Conservation (phyloP, 2,113 vertebrate species). For the Cyprinodon tularosa region DNA sequence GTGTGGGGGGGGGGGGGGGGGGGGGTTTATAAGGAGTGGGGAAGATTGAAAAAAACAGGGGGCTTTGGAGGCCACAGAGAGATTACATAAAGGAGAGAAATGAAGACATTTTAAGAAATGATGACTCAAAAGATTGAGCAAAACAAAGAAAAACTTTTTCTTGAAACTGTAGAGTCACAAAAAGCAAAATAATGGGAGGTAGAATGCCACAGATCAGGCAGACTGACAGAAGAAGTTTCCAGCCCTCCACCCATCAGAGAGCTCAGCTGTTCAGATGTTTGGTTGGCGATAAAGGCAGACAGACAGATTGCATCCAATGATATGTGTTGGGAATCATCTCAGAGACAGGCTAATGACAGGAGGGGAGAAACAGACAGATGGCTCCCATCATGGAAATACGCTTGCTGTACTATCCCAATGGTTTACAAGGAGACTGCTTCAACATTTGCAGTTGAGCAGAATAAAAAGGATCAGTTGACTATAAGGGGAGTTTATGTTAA, state of each 20-base stretch:
- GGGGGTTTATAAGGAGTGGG: constrained; percentile 7
- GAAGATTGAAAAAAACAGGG: constrained; percentile 13
- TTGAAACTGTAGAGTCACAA: constrained; percentile 25
- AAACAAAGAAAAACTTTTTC: constrained; percentile 29
- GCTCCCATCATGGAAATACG: constrained; percentile 73
- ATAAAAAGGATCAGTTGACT: constrained; percentile 52
- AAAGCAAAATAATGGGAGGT: constrained; percentile 23
- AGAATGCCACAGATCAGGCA: constrained; percentile 24
- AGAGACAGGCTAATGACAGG: constrained; percentile 74
- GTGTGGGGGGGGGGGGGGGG: neutral
- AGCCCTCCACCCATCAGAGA: constrained; percentile 72
- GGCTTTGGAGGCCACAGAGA: constrained; percentile 28
- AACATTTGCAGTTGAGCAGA: constrained; percentile 60
- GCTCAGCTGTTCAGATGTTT: constrained; percentile 76
- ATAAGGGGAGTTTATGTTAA: constrained; percentile 9
- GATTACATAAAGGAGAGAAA: constrained; percentile 12
- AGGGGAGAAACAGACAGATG: constrained; percentile 77
- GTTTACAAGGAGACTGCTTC: constrained; percentile 51
- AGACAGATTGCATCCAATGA: constrained; percentile 80
- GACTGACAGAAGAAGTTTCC: constrained; percentile 60
- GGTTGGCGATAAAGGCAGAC: constrained; percentile 73
- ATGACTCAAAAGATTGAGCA: constrained; percentile 32
- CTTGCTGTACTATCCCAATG: constrained; percentile 63
- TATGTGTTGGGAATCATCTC: constrained; percentile 79
- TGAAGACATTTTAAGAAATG: constrained; percentile 21